Conservation (phyloP, 2,113 vertebrate genomes). For the Cyanocitta stelleri region DNA sequence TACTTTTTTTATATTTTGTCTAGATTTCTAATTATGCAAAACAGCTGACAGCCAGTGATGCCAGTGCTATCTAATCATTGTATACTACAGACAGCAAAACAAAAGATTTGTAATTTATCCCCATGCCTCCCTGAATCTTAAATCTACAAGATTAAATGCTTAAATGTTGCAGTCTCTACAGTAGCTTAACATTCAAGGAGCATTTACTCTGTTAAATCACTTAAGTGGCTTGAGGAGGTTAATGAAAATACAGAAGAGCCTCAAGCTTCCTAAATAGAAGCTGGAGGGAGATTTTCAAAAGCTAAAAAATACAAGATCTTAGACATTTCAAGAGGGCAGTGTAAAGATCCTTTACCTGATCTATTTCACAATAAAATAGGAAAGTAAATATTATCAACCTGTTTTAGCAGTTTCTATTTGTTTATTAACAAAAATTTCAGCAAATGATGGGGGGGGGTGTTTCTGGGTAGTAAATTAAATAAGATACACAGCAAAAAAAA, state of each 20-base stretch:
- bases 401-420: neutral
- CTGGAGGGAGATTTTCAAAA: neutral
- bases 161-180: neutral
- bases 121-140: neutral
- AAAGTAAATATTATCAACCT: neutral
- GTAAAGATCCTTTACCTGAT: neutral
- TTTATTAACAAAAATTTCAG: neutral
- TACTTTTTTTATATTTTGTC: neutral
- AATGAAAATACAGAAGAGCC: neutral
- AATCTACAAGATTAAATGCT: neutral
- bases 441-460: accelerated
- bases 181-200: neutral
- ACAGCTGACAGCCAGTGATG: neutral
- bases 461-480: neutral
- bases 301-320: neutral
- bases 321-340: neutral
- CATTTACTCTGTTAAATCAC: neutral
- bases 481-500: neutral
- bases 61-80: neutral
- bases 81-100: neutral
- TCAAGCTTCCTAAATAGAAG: neutral
- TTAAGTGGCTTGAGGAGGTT: neutral
- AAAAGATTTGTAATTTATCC: neutral
- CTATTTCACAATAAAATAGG: neutral
- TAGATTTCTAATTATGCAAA: neutral